A percentile compares a stretch with the other conserved stretches of the same genome.
These are phyloP conservation scores for Poeciliopsis retropinna DNA, from an alignment of 2,113 vertebrate species.

Conservation along the genomic window DNA sequence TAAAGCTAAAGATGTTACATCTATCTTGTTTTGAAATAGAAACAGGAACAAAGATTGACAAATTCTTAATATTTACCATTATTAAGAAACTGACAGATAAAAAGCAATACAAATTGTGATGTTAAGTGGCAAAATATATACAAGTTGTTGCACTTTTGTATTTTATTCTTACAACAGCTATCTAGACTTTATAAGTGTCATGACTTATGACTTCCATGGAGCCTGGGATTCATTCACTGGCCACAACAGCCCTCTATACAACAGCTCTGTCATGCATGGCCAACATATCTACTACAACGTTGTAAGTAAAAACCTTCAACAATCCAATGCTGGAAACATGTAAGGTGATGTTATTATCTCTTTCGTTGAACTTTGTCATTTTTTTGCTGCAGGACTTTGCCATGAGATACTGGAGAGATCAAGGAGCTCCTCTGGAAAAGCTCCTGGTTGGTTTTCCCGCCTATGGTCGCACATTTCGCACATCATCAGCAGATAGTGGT, in stretches of 20 bases:
- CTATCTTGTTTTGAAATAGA: not conserved
- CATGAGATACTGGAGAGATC: constrained; percentile 78
- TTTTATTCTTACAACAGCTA: constrained; percentile 43
- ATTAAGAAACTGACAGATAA: not conserved
- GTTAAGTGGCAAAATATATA: not conserved
- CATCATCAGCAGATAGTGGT: constrained; percentile 44
- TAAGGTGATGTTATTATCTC: not conserved
- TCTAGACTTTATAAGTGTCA: constrained; percentile 80
- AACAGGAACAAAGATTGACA: not conserved
- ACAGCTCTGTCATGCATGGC: constrained; percentile 40
- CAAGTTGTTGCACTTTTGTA: not conserved
- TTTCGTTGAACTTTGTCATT: not conserved
- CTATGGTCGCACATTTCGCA: constrained; percentile 79
- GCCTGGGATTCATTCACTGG: constrained; percentile 77
- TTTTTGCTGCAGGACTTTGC: constrained; percentile 66
- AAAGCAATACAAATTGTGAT: not conserved
- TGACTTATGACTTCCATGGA: constrained; percentile 83
- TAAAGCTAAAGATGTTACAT: not conserved
- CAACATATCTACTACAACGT: constrained; percentile 54
- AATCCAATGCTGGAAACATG: too few relatives aligned
- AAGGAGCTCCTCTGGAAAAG: constrained; percentile 76
- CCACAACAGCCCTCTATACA: constrained; percentile 79
- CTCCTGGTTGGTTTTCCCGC: constrained; percentile 79
- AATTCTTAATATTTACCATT: not conserved
- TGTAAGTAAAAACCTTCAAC: constrained; percentile 55